Conservation (phyloP, 2,888 invertebrate genomes). For the Thereva nobilitata region DNA sequence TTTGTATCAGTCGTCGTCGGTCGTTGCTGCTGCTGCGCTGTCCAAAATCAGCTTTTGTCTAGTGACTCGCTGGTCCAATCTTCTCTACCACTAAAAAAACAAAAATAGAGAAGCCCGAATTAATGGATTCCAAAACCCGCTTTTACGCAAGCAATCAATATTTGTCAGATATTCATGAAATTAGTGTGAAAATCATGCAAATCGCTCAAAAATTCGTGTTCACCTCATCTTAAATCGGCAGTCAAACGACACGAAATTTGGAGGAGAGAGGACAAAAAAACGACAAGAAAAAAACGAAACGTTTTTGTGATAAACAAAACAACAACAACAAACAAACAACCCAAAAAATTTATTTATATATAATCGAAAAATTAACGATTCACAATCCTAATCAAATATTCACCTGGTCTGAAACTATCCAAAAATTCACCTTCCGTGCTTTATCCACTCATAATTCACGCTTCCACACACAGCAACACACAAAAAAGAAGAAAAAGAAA, state of each 20-base stretch:
- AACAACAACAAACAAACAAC: slow-evolving; percentile 1
- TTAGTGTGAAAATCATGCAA: slow-evolving; percentile 27
- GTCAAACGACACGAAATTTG: too few species aligned
- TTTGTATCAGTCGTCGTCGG: too few species aligned
- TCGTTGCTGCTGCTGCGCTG: too few species aligned
- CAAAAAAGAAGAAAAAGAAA: too few species aligned
- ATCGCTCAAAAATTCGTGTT: slow-evolving; percentile 10
- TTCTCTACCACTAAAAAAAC: too few species aligned
- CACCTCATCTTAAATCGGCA: too few species aligned
- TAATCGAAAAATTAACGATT: slow-evolving; percentile 23
- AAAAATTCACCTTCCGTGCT: slow-evolving; percentile 16
- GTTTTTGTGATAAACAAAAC: not conserved
- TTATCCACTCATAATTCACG: slow-evolving; percentile 23
- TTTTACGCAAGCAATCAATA: not conserved
- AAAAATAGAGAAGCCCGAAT: too few species aligned
- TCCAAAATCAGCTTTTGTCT: too few species aligned
- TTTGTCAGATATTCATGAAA: slow-evolving; percentile 5
- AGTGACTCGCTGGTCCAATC: too few species aligned
- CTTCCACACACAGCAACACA: not conserved
- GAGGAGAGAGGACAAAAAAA: too few species aligned
- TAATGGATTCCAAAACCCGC: not conserved
- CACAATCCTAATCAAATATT: slow-evolving; percentile 27
- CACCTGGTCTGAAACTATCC: slow-evolving; percentile 14
- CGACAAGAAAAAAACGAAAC: too few species aligned
- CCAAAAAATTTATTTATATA: not conserved